Conservation (phyloP, 2,113 vertebrate genomes). For the Crotalus horridus region DNA sequence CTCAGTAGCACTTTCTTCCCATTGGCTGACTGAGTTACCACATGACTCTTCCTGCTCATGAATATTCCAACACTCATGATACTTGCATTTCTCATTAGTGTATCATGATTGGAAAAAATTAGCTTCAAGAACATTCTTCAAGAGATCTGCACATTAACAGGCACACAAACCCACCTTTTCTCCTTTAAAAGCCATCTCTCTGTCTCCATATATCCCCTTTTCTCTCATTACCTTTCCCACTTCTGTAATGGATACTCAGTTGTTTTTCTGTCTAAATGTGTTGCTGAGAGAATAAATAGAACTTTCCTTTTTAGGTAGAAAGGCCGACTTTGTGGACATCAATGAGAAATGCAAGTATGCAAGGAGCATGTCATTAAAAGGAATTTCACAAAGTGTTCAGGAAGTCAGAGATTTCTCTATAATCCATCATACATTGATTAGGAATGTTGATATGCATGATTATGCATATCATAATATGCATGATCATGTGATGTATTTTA, state of each 20-base stretch:
- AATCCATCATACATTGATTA: not conserved
- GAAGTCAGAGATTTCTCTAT: not conserved
- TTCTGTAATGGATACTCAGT: not conserved
- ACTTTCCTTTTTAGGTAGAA: not conserved
- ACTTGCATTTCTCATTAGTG: too few relatives aligned
- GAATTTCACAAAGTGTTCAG: not conserved
- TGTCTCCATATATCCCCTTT: not conserved
- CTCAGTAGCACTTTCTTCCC: too few relatives aligned
- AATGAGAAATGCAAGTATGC: not conserved
- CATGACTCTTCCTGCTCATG: too few relatives aligned
- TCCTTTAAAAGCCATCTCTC: not conserved
- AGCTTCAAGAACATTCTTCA: not conserved
- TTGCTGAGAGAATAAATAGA: not conserved
- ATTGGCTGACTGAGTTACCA: too few relatives aligned
- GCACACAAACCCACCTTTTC: not conserved
- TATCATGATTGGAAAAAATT: not conserved
- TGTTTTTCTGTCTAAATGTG: not conserved
- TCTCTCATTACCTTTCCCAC: not conserved
- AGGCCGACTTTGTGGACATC: not conserved
- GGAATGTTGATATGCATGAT: too few relatives aligned
- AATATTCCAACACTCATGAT: too few relatives aligned
- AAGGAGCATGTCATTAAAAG: not conserved
- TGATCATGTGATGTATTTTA: not conserved
- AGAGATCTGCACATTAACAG: not conserved
- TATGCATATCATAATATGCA: too few relatives aligned